Conservation (phyloP, 2,113 vertebrate species). For the Podocnemis expansa region DNA sequence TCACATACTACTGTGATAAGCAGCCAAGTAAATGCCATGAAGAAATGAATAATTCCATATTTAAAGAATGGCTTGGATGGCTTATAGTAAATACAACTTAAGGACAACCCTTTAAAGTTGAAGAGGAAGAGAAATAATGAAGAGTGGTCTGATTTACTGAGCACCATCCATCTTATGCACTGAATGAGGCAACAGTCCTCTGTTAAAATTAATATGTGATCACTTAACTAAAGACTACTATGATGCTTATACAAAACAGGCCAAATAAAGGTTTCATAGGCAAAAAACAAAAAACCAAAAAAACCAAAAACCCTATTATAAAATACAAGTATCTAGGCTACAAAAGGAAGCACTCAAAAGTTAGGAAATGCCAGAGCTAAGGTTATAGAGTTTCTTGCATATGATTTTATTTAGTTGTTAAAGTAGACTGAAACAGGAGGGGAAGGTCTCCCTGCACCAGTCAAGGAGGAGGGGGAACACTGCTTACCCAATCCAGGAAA, state of each 20-base stretch:
- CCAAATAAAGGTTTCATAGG: not conserved
- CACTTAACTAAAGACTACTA: rapidly evolving
- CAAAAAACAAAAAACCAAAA: too few relatives aligned
- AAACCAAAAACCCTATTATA: not conserved
- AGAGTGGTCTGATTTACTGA: not conserved
- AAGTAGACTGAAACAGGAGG: not conserved
- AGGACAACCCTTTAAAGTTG: not conserved
- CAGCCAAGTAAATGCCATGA: not conserved
- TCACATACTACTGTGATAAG: not conserved
- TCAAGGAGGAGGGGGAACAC: not conserved
- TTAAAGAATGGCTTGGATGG: not conserved
- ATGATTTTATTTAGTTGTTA: not conserved
- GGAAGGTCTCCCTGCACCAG: not conserved
- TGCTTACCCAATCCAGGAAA: not conserved
- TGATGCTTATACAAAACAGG: not conserved
- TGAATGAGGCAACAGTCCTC: not conserved
- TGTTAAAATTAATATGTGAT: not conserved
- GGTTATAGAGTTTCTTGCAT: too few relatives aligned
- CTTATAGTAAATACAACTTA: not conserved
- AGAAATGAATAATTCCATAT: not conserved
- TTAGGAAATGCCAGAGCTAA: too few relatives aligned
- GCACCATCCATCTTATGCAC: not conserved
- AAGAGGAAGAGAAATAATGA: not conserved
- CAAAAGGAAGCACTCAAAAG: not conserved
- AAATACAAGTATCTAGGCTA: not conserved